phyloP scores from a whole-genome alignment of 2,113 vertebrate species.

The Hypanus sabinus region DNA sequence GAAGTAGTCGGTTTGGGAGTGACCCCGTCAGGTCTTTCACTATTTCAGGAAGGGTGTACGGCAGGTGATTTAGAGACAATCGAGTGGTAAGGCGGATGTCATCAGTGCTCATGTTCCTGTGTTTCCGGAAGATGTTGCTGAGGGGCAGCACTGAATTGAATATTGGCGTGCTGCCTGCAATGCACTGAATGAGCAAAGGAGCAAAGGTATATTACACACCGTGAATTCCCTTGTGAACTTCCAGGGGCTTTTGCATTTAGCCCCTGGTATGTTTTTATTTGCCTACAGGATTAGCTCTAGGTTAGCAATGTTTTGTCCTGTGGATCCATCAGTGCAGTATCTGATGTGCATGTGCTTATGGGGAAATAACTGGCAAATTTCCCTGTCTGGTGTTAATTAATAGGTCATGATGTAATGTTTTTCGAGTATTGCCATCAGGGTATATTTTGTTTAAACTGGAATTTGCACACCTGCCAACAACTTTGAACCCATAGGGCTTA shows the following conservation, averaged over 20 bases:
- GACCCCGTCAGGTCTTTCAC: background rate
- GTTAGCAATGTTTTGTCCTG: slow-evolving; percentile 9
- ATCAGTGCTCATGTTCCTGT: too few species aligned
- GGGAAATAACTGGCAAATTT: slow-evolving; percentile 37
- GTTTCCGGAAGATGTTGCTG: too few species aligned
- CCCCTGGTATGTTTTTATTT: background rate
- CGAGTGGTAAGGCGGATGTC: too few species aligned
- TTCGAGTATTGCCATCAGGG: slow-evolving; percentile 29
- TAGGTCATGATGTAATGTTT: slow-evolving; percentile 37
- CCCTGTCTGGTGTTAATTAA: slow-evolving; percentile 35
- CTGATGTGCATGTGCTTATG: background rate
- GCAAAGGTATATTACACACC: too few species aligned
- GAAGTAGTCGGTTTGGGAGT: background rate
- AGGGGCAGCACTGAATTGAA: too few species aligned
- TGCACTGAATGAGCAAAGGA: too few species aligned
- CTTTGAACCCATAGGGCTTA: slow-evolving; percentile 34
- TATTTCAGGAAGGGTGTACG: too few species aligned
- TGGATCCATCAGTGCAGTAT: background rate
- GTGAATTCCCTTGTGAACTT: too few species aligned
- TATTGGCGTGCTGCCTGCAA: too few species aligned
- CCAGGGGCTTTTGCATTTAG: too few species aligned
- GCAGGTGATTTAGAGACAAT: too few species aligned
- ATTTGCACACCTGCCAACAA: slow-evolving; percentile 37
- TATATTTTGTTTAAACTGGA: slow-evolving; percentile 36
- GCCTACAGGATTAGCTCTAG: slow-evolving; percentile 6